phyloP scores from a whole-genome alignment of 1,140 invertebrate genomes.

The Ganaspis sp. region DNA sequence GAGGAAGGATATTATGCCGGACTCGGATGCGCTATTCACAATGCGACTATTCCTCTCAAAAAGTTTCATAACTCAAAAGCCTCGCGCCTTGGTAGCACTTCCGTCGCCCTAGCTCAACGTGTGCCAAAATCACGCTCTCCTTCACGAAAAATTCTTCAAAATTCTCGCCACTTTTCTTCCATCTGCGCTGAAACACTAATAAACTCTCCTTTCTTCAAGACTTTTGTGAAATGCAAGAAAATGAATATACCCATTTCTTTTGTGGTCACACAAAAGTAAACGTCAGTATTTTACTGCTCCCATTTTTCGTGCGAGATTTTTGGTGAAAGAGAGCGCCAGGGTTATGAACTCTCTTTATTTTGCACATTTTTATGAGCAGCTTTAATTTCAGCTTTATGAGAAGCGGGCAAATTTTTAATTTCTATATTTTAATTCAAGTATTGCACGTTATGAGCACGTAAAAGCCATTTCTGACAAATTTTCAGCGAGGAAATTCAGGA shows the following conservation, averaged over 20 bases:
- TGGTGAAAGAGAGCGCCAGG: background rate
- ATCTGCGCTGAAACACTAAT: background rate
- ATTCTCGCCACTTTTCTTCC: constrained; percentile 4
- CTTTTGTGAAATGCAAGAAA: constrained; percentile 1
- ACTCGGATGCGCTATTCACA: constrained; percentile 68
- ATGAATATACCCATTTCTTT: constrained; percentile 21
- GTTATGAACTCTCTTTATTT: constrained; percentile 18
- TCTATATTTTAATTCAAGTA: background rate
- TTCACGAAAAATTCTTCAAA: constrained; percentile 53
- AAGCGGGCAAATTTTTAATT: background rate
- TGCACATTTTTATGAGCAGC: background rate
- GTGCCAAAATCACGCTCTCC: constrained; percentile 65
- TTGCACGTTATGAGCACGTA: background rate
- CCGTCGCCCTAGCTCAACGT: constrained; percentile 63
- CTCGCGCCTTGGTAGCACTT: constrained; percentile 66
- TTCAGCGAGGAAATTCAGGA: background rate
- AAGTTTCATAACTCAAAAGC: constrained; percentile 72
- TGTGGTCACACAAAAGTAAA: constrained; percentile 1
- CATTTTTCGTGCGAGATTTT: background rate
- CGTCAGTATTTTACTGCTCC: background rate
- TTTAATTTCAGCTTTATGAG: background rate
- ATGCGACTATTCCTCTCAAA: constrained; percentile 70
- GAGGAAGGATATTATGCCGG: constrained; percentile 67
- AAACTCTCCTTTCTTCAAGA: background rate
- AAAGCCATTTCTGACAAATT: background rate